Evolutionary conservation across 2,113 vertebrate species (phyloP).

Genomic region (Microcebus ravelobensis): DNA sequence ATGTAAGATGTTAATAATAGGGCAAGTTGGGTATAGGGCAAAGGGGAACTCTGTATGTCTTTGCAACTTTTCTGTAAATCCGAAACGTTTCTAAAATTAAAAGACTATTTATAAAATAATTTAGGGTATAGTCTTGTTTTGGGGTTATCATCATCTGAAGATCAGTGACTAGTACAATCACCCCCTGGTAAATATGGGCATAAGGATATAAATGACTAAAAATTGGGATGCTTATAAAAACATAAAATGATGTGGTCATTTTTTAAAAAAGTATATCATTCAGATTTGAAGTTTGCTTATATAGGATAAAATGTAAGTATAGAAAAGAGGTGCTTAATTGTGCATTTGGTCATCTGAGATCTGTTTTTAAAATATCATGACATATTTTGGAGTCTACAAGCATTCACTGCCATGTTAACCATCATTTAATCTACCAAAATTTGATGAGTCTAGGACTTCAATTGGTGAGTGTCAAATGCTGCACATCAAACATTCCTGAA

Average conservation of each 20-base stretch:
- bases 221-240: background rate
- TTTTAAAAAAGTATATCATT: background rate
- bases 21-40: background rate
- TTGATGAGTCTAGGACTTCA: constrained; percentile 26
- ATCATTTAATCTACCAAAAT: constrained; percentile 1
- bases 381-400: background rate
- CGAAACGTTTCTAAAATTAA: background rate
- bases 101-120: background rate
- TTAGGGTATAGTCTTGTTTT: background rate
- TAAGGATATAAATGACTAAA: background rate
- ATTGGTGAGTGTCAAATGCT: background rate
- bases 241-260: background rate
- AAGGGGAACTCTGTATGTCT: background rate
- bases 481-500: background rate
- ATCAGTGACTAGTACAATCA: background rate
- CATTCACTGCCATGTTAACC: background rate
- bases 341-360: background rate
- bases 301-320: background rate
- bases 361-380: background rate
- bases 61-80: background rate
- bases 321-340: background rate
- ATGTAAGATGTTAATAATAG: background rate
- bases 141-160: background rate
- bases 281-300: background rate
- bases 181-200: background rate